phyloP scores from a whole-genome alignment of 1,140 invertebrate species.

The Drosophila triauraria region DNA sequence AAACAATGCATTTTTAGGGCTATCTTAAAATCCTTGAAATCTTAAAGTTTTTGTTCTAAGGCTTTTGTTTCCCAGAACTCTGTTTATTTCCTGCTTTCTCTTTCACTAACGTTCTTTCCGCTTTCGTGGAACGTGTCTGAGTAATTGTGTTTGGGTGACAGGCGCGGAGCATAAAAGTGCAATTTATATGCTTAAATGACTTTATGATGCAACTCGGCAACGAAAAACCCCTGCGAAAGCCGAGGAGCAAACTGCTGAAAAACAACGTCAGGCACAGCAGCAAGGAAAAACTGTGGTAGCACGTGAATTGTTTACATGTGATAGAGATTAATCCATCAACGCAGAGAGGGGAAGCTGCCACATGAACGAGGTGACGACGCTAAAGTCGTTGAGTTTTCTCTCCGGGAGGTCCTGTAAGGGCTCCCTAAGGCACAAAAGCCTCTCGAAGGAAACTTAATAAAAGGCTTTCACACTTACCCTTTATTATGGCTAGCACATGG shows the following conservation, averaged over 20 bases:
- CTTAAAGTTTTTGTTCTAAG: neutral
- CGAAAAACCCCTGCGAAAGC: slow-evolving; percentile 19
- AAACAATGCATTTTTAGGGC: neutral
- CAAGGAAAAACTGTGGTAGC: slow-evolving; percentile 27
- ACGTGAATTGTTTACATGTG: slow-evolving; percentile 62
- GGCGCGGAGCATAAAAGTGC: slow-evolving; percentile 71
- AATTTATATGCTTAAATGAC: slow-evolving; percentile 83
- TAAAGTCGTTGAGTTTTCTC: slow-evolving; percentile 10
- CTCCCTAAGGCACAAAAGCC: neutral
- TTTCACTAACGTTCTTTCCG: slow-evolving; percentile 13
- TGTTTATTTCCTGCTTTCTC: slow-evolving; percentile 1
- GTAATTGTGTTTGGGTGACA: slow-evolving; percentile 73
- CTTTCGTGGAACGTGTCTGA: slow-evolving; percentile 41
- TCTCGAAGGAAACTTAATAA: slow-evolving; percentile 50
- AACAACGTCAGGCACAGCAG: slow-evolving; percentile 27
- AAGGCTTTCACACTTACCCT: slow-evolving; percentile 30
- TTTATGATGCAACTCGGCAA: slow-evolving; percentile 68
- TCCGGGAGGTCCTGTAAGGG: slow-evolving; percentile 15
- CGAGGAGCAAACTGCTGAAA: slow-evolving; percentile 37
- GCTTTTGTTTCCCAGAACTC: neutral
- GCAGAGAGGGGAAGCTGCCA: slow-evolving; percentile 22
- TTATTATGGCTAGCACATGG: slow-evolving; percentile 10
- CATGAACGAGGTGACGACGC: slow-evolving; percentile 3
- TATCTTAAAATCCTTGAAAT: neutral
- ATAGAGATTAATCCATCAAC: slow-evolving; percentile 73